Evolutionary conservation across 92 coral and sea anemone species (phyloP).

Genomic region (Isaurus tuberculatus): DNA sequence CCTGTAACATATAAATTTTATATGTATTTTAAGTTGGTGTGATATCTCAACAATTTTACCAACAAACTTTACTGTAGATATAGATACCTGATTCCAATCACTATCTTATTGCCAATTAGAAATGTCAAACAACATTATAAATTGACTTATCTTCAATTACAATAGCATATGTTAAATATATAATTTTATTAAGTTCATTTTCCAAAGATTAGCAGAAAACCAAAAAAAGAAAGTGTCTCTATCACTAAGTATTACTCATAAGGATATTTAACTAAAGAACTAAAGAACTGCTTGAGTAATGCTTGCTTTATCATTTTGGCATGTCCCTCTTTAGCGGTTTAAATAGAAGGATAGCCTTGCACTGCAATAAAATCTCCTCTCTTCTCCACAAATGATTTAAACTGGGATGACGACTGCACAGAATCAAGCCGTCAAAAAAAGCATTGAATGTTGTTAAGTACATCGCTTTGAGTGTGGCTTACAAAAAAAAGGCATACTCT

Average conservation of each 20-base stretch:
- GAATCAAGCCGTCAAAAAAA: conserved; percentile 37
- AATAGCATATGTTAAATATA: not conserved
- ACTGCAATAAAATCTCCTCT: conserved; percentile 30
- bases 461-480: not conserved
- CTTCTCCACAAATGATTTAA: conserved; percentile 29
- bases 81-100: not conserved
- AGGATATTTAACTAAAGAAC: conserved; percentile 11
- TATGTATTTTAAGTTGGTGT: not conserved
- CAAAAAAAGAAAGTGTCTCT: not conserved
- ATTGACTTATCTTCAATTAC: not conserved
- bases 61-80: not conserved
- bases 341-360: conserved; percentile 56
- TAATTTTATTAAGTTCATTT: not conserved
- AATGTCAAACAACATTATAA: not conserved
- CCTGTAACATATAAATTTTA: too few relatives aligned
- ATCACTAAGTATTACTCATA: not conserved
- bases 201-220: not conserved
- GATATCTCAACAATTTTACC: not conserved
- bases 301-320: conserved; percentile 36
- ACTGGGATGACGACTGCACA: conserved; percentile 23
- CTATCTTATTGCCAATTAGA: not conserved
- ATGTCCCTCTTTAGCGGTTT: conserved; percentile 47
- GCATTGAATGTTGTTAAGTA: not conserved
- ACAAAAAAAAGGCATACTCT: not conserved
- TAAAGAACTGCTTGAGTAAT: conserved; percentile 51